Conservation (phyloP, 2,797 vertebrate genomes). For the Typhlichthys eigenmanni region DNA sequence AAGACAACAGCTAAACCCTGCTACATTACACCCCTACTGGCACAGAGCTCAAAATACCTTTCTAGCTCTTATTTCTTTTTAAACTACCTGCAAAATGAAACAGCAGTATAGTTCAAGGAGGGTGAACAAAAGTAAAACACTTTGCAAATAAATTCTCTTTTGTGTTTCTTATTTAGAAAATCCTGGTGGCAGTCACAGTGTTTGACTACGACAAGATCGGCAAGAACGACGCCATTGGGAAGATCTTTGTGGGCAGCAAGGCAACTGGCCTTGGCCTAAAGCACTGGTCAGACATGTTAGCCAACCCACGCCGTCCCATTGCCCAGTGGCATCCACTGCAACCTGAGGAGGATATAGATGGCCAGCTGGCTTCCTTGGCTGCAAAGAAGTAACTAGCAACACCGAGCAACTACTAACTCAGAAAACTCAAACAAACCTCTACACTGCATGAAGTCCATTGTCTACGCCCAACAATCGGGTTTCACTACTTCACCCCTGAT, state of each 20-base stretch:
- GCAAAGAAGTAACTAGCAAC: constrained; percentile 87
- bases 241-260: constrained; percentile 94
- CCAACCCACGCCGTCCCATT: constrained; percentile 94
- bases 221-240: constrained; percentile 97
- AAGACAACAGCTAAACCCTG: too few relatives aligned
- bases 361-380: constrained; percentile 81
- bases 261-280: constrained; percentile 89
- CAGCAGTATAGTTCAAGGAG: too few relatives aligned
- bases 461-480: constrained; percentile 57
- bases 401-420: constrained; percentile 64
- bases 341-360: constrained; percentile 94
- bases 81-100: too few relatives aligned
- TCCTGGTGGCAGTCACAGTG: constrained; percentile 94
- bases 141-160: constrained; percentile 9
- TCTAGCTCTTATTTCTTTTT: too few relatives aligned
- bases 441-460: constrained; percentile 78
- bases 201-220: constrained; percentile 99
- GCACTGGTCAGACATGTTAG: constrained; percentile 98
- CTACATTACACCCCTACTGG: too few relatives aligned
- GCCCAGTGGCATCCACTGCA: constrained; percentile 97
- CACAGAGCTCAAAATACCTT: too few relatives aligned
- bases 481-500: constrained; percentile 56
- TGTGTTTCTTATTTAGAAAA: constrained; percentile 81
- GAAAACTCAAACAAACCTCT: constrained; percentile 43
- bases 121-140: neutral